phyloP scores from a whole-genome alignment of 37 sponge, comb jelly and placozoan genomes.

The Spongilla lacustris region DNA sequence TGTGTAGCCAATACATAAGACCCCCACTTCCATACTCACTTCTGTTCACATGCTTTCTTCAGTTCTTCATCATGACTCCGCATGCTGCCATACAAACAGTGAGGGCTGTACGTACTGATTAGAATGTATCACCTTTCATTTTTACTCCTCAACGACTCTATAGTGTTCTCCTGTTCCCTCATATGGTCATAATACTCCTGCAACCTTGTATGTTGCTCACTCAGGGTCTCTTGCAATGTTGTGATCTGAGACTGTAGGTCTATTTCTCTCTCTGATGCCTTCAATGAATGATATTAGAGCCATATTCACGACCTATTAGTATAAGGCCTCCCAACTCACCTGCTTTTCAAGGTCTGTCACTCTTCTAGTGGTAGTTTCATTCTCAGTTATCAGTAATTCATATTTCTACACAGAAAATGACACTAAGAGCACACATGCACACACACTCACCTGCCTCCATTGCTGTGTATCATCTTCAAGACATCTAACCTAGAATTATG shows the following conservation, averaged over 20 bases:
- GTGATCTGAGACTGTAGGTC: background rate
- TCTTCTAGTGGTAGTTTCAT: background rate
- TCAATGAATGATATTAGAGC: background rate
- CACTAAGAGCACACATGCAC: no score
- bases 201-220: background rate
- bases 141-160: background rate
- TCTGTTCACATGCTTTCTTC: background rate
- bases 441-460: background rate
- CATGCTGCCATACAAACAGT: background rate
- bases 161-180: background rate
- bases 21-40: background rate
- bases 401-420: background rate
- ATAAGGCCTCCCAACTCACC: background rate
- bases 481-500: background rate
- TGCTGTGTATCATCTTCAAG: background rate
- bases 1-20: no score
- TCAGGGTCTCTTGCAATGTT: background rate
- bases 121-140: background rate
- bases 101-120: no score
- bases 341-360: background rate
- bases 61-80: background rate
- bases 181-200: background rate
- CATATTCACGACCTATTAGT: no score
- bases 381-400: background rate
- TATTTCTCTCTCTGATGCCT: background rate